A percentile compares a stretch with the other conserved stretches of the same genome.
Conservation (phyloP, 1,140 invertebrate species). For the Potamilus streckersoni region DNA sequence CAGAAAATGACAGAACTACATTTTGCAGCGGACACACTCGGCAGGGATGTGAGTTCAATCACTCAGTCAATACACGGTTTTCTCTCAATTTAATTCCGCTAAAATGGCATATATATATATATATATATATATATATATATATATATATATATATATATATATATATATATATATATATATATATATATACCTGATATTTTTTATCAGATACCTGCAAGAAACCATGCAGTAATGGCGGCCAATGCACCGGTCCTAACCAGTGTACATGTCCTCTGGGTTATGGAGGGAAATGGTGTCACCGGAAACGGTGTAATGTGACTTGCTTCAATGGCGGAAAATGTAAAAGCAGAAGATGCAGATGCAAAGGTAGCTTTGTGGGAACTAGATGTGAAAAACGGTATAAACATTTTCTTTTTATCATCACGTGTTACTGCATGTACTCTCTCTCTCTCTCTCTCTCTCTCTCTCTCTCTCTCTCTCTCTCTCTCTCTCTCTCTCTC, state of each 20-base stretch:
- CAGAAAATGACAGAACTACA: too few relatives aligned
- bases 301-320: slow-evolving; percentile 6
- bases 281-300: slow-evolving; percentile 32
- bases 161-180: neutral
- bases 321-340: slow-evolving; percentile 31
- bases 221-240: slow-evolving; percentile 24
- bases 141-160: neutral
- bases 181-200: neutral
- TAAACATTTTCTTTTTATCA: neutral
- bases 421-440: neutral
- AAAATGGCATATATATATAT: neutral
- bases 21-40: too few relatives aligned
- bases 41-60: too few relatives aligned
- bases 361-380: slow-evolving; percentile 11
- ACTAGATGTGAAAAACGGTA: slow-evolving; percentile 29
- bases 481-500: neutral
- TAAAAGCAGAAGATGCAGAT: slow-evolving; percentile 16
- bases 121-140: neutral
- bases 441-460: neutral
- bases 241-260: slow-evolving; percentile 19
- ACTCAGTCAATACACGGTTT: too few relatives aligned
- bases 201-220: slow-evolving; percentile 15
- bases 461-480: neutral
- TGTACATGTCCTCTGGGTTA: slow-evolving; percentile 24
- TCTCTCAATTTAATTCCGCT: too few relatives aligned